Evolutionary conservation across 2,113 vertebrate genomes (phyloP).

Genomic region (Colinus virginianus): DNA sequence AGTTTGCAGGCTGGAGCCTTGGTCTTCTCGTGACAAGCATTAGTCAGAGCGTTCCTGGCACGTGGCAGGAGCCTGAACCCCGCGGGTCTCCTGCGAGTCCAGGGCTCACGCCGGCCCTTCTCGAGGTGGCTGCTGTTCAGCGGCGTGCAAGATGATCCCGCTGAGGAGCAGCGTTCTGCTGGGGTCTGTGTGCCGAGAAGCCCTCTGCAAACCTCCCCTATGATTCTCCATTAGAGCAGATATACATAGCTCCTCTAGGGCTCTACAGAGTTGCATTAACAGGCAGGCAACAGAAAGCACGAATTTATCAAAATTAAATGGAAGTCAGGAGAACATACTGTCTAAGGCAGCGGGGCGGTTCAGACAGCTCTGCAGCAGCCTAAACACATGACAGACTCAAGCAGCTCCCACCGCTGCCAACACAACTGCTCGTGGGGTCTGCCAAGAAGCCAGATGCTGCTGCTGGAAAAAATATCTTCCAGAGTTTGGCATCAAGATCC

Average conservation of each 20-base stretch:
- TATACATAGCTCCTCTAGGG: background rate
- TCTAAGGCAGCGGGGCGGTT: slow-evolving; percentile 72
- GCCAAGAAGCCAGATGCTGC: slow-evolving; percentile 86
- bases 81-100: background rate
- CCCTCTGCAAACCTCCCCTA: background rate
- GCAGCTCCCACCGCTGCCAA: slow-evolving; percentile 78
- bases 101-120: background rate
- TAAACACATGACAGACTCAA: slow-evolving; percentile 81
- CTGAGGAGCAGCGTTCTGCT: accelerated
- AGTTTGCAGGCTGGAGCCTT: background rate
- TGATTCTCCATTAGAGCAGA: background rate
- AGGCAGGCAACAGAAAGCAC: background rate
- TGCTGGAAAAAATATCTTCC: slow-evolving; percentile 86
- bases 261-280: background rate
- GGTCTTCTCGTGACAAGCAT: background rate
- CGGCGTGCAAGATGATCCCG: background rate
- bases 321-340: slow-evolving; percentile 65
- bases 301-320: slow-evolving; percentile 41
- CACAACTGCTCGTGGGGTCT: slow-evolving; percentile 75
- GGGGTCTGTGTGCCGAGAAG: background rate
- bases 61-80: background rate
- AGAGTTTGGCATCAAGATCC: slow-evolving; percentile 78
- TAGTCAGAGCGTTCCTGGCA: slow-evolving; percentile 21
- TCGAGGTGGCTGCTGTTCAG: slow-evolving; percentile 3
- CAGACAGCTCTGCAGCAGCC: slow-evolving; percentile 77